phyloP scores from a whole-genome alignment of 2,888 invertebrate genomes.

The Tipula helvola region DNA sequence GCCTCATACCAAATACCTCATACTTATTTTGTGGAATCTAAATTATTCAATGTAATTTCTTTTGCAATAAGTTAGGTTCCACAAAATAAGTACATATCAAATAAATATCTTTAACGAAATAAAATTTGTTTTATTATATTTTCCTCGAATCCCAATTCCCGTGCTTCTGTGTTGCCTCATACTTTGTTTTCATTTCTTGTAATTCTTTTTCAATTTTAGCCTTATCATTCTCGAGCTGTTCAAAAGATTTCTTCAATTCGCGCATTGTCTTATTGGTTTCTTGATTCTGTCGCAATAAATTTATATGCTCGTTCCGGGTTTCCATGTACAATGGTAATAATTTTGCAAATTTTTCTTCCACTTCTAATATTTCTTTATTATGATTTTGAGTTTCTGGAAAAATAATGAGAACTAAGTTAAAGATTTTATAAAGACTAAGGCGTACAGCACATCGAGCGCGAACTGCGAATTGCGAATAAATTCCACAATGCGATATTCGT shows the following conservation, averaged over 20 bases:
- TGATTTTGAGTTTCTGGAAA: slow-evolving; percentile 56
- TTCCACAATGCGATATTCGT: too few relatives aligned
- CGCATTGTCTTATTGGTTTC: slow-evolving; percentile 12
- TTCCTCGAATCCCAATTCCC: background rate
- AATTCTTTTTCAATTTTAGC: slow-evolving; percentile 22
- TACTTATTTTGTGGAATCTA: too few relatives aligned
- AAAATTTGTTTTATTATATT: background rate
- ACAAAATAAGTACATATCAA: too few relatives aligned
- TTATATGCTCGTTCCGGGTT: slow-evolving; percentile 88
- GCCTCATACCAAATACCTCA: too few relatives aligned
- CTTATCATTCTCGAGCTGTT: slow-evolving; percentile 28
- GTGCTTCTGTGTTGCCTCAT: slow-evolving; percentile 24
- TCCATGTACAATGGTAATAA: slow-evolving; percentile 90
- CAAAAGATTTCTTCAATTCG: slow-evolving; percentile 13
- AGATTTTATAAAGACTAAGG: too few relatives aligned
- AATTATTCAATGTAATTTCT: too few relatives aligned
- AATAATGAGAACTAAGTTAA: background rate
- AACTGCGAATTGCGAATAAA: too few relatives aligned
- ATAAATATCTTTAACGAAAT: too few relatives aligned
- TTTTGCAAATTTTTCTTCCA: slow-evolving; percentile 89
- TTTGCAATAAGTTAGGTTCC: too few relatives aligned
- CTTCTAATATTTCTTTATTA: slow-evolving; percentile 59
- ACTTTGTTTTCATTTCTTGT: slow-evolving; percentile 21
- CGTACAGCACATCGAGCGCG: too few relatives aligned
- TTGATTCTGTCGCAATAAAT: slow-evolving; percentile 58